Evolutionary conservation across 2,113 vertebrate genomes (phyloP).

Genomic region (Odontophorus gujanensis): DNA sequence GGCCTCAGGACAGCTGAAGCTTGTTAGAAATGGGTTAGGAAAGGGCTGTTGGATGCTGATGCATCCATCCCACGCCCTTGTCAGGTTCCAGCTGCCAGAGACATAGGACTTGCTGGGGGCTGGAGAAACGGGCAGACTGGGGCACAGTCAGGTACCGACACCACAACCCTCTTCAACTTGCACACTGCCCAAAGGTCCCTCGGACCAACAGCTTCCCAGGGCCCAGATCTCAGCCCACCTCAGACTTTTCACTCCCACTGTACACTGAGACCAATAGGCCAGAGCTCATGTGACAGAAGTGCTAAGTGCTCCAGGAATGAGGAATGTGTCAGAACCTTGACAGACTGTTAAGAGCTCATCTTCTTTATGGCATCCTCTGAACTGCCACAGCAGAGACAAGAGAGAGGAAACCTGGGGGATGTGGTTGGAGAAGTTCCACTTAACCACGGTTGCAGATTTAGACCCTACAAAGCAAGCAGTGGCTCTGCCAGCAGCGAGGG

Average conservation of each 20-base stretch:
- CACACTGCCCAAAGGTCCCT: neutral
- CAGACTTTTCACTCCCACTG: neutral
- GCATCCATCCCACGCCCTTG: neutral
- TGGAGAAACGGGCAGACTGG: neutral
- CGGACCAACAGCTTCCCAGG: neutral
- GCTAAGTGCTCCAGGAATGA: neutral
- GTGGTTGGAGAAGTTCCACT: neutral
- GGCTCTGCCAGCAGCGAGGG: neutral
- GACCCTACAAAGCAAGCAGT: neutral
- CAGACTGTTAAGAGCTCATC: neutral
- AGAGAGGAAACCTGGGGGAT: neutral
- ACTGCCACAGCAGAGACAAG: neutral
- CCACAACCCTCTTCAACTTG: neutral
- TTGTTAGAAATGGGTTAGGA: neutral
- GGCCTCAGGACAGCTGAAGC: neutral
- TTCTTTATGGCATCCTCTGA: neutral
- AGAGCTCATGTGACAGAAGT: neutral
- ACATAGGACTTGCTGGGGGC: neutral
- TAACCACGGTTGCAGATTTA: neutral
- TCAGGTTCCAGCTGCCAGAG: neutral
- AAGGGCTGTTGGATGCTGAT: neutral
- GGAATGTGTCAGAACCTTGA: neutral
- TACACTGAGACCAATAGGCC: accelerated
- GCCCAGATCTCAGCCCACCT: neutral
- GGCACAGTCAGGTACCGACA: neutral